Evolutionary conservation across 2,113 vertebrate species (phyloP), one percentile per base, ranked within the genome.

Genomic region (Cebidichthys violaceus): DNA sequence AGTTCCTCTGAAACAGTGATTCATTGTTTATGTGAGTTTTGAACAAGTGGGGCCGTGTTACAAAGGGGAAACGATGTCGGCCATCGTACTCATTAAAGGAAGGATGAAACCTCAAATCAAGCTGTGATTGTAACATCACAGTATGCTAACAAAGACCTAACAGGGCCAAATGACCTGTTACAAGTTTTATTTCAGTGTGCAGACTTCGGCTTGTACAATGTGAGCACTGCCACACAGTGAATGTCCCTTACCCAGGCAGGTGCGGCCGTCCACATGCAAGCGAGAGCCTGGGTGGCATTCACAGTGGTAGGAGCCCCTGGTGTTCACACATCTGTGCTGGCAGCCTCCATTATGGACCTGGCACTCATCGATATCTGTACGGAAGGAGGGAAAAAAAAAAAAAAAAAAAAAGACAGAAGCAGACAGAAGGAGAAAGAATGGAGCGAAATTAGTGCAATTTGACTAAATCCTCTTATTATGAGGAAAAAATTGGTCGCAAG

Each of bases 241-340:
- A n/a, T 1, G 1, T 14, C 7, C 65, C 97, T 97, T 78, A 99
- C 98, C 88, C 0, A 99, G 93, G 88, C 98, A 99, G 83, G 97
- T 99, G 93, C 97, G 96, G 86, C 96, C 95, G 0, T 99, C 98
- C 0, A 96, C 72, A 9, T 99, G 97, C 70, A 99, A 94, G 20
- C 97, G 96, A 70, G 93, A 98, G 47, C 97, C 96, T 0, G 93
- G 91, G 68, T 88, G 92, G 93, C 98, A 99, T 86, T 97, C 96
- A 0, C 98, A 99, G 83, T 96, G 93, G 79, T 96, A 97, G 9
- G 97, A 98, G 61, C 96, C 97, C 0, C 94, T 92, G 20, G 96
- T 99, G 94, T 99, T 99, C 90, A 99, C 89, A 60, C 98, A 99
- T 17, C 92, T 93, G 79, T 99, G 97, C 91, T 99, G 98, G 94